Evolutionary conservation across 2,888 invertebrate species (phyloP), one percentile per base, ranked within the genome.

Genomic region (Molanna angustata): DNA sequence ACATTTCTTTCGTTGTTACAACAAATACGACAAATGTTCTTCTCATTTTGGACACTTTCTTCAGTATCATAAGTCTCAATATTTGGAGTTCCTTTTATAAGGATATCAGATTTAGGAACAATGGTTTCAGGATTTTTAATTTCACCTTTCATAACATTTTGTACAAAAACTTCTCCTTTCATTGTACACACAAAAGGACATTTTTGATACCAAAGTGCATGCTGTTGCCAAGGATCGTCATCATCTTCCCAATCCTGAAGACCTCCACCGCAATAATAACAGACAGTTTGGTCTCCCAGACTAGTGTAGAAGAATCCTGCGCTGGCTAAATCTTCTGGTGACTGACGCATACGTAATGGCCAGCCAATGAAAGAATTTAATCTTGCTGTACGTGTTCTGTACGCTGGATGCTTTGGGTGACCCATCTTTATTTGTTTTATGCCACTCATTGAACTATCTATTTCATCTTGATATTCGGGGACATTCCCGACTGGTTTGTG

Each of bases 251-350:
- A 97, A 67, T 94, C 93, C 64, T 92, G 88, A 3, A 97, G 77
- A 0, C 95, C 95, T 39, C 94, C 94, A 62, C 93, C 94, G 68
- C 97, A 97, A 67, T 89, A 89, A 70, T 91, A 96, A 67, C 96
- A 97, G 54, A 91, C 83, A 0, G 94, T 94, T 65, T 92, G 87
- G 71, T 96, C 96, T 33, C 88, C 87, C 57, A 83, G 80, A 61
- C 94, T 94, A 6, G 90, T 88, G 66, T 94, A 95, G 67, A 86
- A 95, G 72, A 96, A 95, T 27, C 96, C 96, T 33, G 95, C 94
- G 60, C 89, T 88, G 9, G 90, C 88, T 47, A 96, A 74, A 51
- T 86, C 82, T 54, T 85, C 82, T 1, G 93, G 90, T 58, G 84
- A 86, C 65, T 93, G 91, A 56, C 83, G 84, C 72, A 91, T 82